phyloP scores from a whole-genome alignment of 1,140 invertebrate species.

The Calliopsis andreniformis region DNA sequence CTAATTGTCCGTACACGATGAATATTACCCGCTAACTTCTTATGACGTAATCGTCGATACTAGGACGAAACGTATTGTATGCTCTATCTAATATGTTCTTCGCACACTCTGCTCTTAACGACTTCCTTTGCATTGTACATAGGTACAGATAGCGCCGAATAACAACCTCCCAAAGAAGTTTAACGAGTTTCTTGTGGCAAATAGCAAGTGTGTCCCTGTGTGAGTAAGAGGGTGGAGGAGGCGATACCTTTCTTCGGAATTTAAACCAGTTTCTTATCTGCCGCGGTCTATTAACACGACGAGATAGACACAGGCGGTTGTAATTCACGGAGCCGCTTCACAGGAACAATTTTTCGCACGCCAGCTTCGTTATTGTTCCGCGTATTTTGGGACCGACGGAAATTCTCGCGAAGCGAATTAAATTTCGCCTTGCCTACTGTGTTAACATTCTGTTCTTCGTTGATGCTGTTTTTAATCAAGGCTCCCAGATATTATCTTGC shows the following conservation, averaged over 20 bases:
- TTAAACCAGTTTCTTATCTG: conserved; percentile 54
- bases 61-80: background rate
- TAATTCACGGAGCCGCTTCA: conserved; percentile 49
- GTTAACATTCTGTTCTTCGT: background rate
- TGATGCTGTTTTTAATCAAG: too few species aligned
- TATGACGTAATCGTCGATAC: background rate
- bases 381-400: conserved; percentile 14
- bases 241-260: conserved; percentile 29
- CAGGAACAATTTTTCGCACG: conserved; percentile 52
- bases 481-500: too few species aligned
- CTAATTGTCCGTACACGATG: background rate
- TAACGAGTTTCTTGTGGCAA: conserved; percentile 4
- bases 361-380: conserved; percentile 40
- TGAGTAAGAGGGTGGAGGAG: too few species aligned
- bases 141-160: conserved; percentile 8
- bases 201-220: too few species aligned
- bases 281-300: conserved; percentile 23
- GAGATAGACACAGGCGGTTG: conserved; percentile 7
- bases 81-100: conserved; percentile 29
- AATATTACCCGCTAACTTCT: background rate
- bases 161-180: conserved; percentile 1
- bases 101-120: background rate
- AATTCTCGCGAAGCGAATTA: conserved; percentile 40
- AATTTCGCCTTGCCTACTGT: background rate
- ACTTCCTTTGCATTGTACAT: conserved; percentile 24